Evolutionary conservation across 2,113 vertebrate genomes (phyloP).

Genomic region (Cyanoderma ruficeps): DNA sequence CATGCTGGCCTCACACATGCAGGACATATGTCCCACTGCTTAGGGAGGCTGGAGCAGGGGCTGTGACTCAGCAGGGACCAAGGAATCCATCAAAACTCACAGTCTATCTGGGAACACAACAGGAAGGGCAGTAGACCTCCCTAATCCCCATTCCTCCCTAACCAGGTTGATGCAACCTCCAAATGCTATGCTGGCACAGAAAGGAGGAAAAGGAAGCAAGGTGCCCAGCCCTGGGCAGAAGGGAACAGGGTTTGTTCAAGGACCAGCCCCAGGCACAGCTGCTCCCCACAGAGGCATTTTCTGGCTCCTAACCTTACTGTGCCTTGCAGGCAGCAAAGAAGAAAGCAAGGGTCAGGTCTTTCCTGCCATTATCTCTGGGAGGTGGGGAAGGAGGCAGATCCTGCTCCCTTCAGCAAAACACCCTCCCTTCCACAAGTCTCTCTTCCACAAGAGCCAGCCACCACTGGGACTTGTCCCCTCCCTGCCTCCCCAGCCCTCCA

Average conservation of each 20-base stretch:
- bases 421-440: too few relatives aligned
- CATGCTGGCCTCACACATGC: rapidly evolving
- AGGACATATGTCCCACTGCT: rapidly evolving
- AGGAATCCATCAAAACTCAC: neutral
- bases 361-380: neutral
- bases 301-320: neutral
- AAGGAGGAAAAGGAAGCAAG: neutral
- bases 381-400: neutral
- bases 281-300: neutral
- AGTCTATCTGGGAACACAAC: neutral
- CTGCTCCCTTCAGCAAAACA: neutral
- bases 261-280: neutral
- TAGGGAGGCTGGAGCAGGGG: neutral
- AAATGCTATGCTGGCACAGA: rapidly evolving
- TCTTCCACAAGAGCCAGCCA: rapidly evolving
- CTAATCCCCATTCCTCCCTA: neutral
- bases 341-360: neutral
- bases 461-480: rapidly evolving
- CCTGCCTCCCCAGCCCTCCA: too few relatives aligned
- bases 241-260: rapidly evolving
- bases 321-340: neutral
- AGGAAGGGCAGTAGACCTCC: neutral
- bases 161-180: neutral
- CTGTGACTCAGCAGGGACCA: too few relatives aligned
- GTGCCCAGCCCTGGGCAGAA: neutral